Evolutionary conservation across 2,888 invertebrate genomes (phyloP), one percentile per base, ranked within the genome.

Genomic region (Tipula lateralis): DNA sequence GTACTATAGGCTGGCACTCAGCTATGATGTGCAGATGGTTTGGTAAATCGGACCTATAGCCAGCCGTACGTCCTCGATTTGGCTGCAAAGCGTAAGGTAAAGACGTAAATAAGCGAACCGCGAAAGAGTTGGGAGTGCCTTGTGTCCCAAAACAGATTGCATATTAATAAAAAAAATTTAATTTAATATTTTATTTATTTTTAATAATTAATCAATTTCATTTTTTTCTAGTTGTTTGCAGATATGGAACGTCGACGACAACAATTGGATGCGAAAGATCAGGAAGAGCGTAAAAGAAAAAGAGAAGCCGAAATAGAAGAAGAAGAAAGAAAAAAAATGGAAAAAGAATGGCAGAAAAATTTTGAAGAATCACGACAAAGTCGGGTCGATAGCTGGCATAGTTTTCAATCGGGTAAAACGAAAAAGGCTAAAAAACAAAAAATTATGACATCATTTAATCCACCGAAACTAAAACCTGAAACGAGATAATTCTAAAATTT

Each of bases 321-420:
- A 85, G 98, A 97, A 88, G 98, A 98, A 88, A 95, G 95, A 87
- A 93, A 94, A 85, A 95, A 97, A 85, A 91, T 96, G 83, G 97
- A 99, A 88, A 96, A 97, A 87, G 99, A 99, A 89, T 99, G 98
- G 97, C 97, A 98, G 86, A 97, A 98, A 89, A 99, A 99, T 91
- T 99, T 98, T 91, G 99, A 99, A 92, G 97, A 97, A 91, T 97
- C 97, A 81, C 92, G 97, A 86, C 97, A 97, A 91, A 96, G 94
- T 87, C 92, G 97, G 86, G 97, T 97, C 0, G 96, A 96, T 86
- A 97, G 97, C 89, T 97, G 97, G 97, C 96, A 97, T 88, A 95
- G 93, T 32, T 97, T 97, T 89, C 96, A 96, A 89, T 94, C 96
- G 0, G 93, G 92, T 83, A 90, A 91, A 66, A 91, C 92, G 84